These are phyloP conservation scores for Netelia melanura DNA, from an alignment of 2,888 invertebrate genomes.

Conservation along the genomic window DNA sequence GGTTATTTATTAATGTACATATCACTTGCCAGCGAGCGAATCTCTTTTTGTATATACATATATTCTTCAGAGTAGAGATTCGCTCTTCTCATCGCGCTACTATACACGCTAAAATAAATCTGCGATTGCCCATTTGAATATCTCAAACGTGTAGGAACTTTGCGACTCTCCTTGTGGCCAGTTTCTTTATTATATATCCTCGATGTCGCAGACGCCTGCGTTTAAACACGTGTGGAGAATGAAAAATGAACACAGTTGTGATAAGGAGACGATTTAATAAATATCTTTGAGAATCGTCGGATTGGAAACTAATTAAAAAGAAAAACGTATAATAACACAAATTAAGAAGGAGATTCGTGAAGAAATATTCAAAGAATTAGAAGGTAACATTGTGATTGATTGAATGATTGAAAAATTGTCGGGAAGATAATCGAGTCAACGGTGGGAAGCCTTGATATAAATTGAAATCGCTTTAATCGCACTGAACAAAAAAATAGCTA, in stretches of 20 bases:
- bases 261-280: background rate
- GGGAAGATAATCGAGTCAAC: too few species aligned
- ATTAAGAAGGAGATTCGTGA: background rate
- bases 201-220: conserved; percentile 32
- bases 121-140: conserved; percentile 49
- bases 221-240: background rate
- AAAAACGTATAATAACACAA: background rate
- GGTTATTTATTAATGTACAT: conserved; percentile 44
- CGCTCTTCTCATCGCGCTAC: background rate
- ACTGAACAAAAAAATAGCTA: background rate
- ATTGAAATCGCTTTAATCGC: background rate
- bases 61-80: conserved; percentile 3
- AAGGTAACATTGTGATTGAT: too few species aligned
- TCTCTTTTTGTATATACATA: background rate
- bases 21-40: background rate
- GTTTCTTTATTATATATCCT: conserved; percentile 45
- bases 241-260: background rate
- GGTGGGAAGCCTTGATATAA: background rate
- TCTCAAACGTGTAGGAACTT: conserved; percentile 21
- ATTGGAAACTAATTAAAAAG: background rate
- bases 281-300: background rate
- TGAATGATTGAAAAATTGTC: too few species aligned
- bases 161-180: conserved; percentile 35
- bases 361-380: background rate
- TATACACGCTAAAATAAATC: conserved; percentile 38